Evolutionary conservation across 1,140 invertebrate genomes (phyloP).

Genomic region (Drosophila ficusphila): DNA sequence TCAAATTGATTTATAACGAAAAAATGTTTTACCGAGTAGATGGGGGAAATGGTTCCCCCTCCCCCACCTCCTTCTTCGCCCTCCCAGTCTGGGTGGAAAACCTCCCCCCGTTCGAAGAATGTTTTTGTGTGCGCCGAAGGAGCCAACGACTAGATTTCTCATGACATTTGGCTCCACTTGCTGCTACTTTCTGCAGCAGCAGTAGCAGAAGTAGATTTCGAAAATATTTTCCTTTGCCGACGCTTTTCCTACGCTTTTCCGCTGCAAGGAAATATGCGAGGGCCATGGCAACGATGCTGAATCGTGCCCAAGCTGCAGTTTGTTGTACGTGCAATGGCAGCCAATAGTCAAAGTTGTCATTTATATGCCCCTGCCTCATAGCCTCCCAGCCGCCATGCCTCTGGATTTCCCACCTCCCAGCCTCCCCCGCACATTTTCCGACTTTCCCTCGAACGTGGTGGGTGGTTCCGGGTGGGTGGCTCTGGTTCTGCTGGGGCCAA

Average conservation of each 20-base stretch:
- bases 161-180: slow-evolving; percentile 59
- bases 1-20: slow-evolving; percentile 69
- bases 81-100: neutral
- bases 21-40: slow-evolving; percentile 52
- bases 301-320: slow-evolving; percentile 72
- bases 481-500: slow-evolving; percentile 29
- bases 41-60: slow-evolving; percentile 24
- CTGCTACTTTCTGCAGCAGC: neutral
- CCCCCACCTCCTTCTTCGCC: too few relatives aligned
- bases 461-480: slow-evolving; percentile 17
- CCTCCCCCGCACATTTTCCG: neutral
- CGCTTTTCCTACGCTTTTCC: slow-evolving; percentile 8
- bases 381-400: neutral
- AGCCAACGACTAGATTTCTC: slow-evolving; percentile 54
- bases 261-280: slow-evolving; percentile 56
- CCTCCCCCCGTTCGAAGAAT: slow-evolving; percentile 13
- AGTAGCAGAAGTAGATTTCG: slow-evolving; percentile 43
- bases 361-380: slow-evolving; percentile 48
- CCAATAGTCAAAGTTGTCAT: slow-evolving; percentile 72
- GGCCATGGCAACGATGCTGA: slow-evolving; percentile 33
- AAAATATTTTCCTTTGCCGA: slow-evolving; percentile 59
- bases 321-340: slow-evolving; percentile 69
- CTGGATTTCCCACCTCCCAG: neutral
- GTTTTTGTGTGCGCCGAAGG: slow-evolving; percentile 32
- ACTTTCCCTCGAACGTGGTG: slow-evolving; percentile 18